Evolutionary conservation across 2,113 vertebrate species (phyloP), one percentile per base, ranked within the genome.

Genomic region (Lagopus muta): DNA sequence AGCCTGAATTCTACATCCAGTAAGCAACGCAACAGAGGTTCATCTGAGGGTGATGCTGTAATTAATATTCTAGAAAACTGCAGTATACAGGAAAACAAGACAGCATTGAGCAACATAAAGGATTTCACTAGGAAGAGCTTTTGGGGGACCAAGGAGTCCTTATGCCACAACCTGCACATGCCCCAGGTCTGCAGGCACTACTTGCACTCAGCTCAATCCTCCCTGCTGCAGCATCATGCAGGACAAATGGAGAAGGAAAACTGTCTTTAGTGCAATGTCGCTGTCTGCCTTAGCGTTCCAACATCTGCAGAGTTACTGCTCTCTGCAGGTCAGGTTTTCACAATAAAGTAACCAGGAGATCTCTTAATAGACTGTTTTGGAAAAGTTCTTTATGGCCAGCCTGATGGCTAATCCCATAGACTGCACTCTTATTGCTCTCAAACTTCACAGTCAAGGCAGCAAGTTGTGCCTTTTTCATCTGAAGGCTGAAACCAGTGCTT

Each of bases 381-480:
- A 77, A 74, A 74, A 57, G 67, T 24, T 83, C 77, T 90, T 83
- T 69, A 64, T 28, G 40, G 80, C 13, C 75, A 84, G 34, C 24
- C 70, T 78, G 20, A 43, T n/a, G 74, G 52, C 61, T 91, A 86
- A 69, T 86, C 79, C 82, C 54, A n/a, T 38, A 78, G 24, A 78
- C 32, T 81, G 79, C 21, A 58, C 88, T 91, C 79, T 80, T 61
- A 36, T 40, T 28, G 52, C 70, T 90, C 91, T 90, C 54, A 81
- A 78, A 85, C 78, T 61, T 48, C 86, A 32, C 36, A 81, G 92
- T 75, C 91, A 72, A 28, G 30, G 81, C 66, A 90, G 70, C 65
- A 79, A 81, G 34, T 57, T 88, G 52, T 34, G 66, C 52, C 77
- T 42, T 57, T 61, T 66, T 86, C 36, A 81, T 75, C 16, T 84